A percentile compares a stretch with the other conserved stretches of the same genome.
phyloP scores from a whole-genome alignment of 92 coral and sea anemone genomes.

The Heliopora coerulea region DNA sequence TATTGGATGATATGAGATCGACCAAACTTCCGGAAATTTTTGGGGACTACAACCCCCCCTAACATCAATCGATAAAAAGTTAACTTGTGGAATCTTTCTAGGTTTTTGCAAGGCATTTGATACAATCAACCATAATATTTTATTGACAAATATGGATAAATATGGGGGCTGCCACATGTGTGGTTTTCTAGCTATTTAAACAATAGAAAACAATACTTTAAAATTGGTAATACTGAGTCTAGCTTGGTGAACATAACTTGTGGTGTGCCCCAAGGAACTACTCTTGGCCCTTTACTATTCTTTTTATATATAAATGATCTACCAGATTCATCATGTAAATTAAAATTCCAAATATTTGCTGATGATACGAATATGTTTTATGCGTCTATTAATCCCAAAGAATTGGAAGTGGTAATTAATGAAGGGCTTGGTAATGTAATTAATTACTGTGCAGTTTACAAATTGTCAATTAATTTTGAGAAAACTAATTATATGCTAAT shows the following conservation, averaged over 20 bases:
- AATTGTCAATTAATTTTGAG: background rate
- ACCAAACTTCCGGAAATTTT: no score
- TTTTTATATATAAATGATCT: constrained; percentile 29
- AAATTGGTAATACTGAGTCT: background rate
- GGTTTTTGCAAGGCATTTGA: background rate
- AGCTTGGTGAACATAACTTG: background rate
- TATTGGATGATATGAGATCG: no score
- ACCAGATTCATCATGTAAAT: background rate
- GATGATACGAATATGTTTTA: constrained; percentile 25
- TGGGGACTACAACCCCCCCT: no score
- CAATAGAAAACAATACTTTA: constrained; percentile 22
- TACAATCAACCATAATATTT: no score
- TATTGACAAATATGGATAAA: constrained; percentile 1
- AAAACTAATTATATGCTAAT: background rate
- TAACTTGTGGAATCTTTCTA: constrained; percentile 1
- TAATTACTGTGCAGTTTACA: background rate
- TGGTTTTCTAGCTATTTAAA: constrained; percentile 21
- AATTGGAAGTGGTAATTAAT: background rate
- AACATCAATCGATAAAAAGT: no score
- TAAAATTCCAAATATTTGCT: constrained; percentile 22
- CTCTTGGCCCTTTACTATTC: constrained; percentile 10
- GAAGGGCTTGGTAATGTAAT: background rate
- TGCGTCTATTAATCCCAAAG: background rate
- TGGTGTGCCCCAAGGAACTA: background rate
- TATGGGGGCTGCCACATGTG: constrained; percentile 32